A percentile compares a stretch with the other conserved stretches of the same genome.
These are phyloP conservation scores for Scelioninae gen. 2 DNA, from an alignment of 2,888 invertebrate genomes.

Conservation along the genomic window DNA sequence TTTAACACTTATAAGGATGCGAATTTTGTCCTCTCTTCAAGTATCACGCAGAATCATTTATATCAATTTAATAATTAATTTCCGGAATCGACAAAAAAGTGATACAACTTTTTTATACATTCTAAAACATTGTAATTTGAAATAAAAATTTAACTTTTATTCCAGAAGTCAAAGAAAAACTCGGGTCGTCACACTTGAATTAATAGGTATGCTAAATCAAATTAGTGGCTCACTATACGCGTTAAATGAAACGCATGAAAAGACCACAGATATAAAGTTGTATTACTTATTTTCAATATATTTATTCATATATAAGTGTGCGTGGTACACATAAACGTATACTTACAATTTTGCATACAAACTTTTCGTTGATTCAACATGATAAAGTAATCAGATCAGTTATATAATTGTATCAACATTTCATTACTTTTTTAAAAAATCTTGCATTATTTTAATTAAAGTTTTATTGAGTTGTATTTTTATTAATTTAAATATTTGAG, in stretches of 20 bases:
- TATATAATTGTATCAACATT: constrained; percentile 39
- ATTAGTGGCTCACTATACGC: constrained; percentile 47
- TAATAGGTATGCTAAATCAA: constrained; percentile 50
- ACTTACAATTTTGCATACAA: constrained; percentile 26
- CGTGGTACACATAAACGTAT: not conserved
- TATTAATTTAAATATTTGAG: not conserved
- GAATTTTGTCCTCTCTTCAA: not conserved
- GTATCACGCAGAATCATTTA: not conserved
- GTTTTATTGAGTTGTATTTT: constrained; percentile 3
- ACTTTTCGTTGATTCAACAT: constrained; percentile 20
- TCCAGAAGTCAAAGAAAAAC: constrained; percentile 22
- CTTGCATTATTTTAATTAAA: constrained; percentile 18
- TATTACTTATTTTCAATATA: constrained; percentile 24
- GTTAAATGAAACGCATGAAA: constrained; percentile 23
- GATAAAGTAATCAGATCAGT: constrained; percentile 40
- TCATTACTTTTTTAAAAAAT: constrained; percentile 34
- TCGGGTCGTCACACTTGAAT: constrained; percentile 41
- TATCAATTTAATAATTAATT: not conserved
- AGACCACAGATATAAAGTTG: constrained; percentile 1
- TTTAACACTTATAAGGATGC: too few species aligned
- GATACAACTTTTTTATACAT: not conserved
- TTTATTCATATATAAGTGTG: constrained; percentile 5
- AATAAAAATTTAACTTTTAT: not conserved
- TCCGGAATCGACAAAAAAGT: not conserved
- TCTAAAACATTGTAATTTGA: not conserved